Conservation (phyloP, 1,140 invertebrate genomes). For the Cecropterus lyciades region DNA sequence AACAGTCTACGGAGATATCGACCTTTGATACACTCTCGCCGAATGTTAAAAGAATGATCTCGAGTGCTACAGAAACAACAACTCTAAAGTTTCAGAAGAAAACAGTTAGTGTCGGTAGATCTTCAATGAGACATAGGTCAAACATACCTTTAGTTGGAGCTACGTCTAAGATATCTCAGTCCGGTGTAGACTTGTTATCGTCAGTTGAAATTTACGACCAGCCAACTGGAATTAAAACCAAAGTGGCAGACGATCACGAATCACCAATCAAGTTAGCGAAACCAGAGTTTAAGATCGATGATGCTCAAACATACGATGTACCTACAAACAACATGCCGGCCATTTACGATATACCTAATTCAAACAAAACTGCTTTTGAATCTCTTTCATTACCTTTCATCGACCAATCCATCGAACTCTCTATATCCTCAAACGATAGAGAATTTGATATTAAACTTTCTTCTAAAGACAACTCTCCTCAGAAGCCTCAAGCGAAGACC, state of each 20-base stretch:
- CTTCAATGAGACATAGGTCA: slow-evolving; percentile 67
- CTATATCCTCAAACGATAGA: slow-evolving; percentile 77
- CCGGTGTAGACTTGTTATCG: slow-evolving; percentile 77
- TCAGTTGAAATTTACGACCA: slow-evolving; percentile 81
- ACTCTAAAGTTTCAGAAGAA: slow-evolving; percentile 79
- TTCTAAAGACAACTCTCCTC: slow-evolving; percentile 67
- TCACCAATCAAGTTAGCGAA: slow-evolving; percentile 54
- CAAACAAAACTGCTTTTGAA: slow-evolving; percentile 75
- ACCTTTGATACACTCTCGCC: slow-evolving; percentile 84
- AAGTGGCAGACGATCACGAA: slow-evolving; percentile 50
- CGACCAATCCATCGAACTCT: slow-evolving; percentile 77
- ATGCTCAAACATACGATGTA: slow-evolving; percentile 72
- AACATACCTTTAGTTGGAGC: slow-evolving; percentile 81
- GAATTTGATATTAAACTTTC: slow-evolving; percentile 78
- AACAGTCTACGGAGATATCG: slow-evolving; percentile 55
- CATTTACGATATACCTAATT: slow-evolving; percentile 76
- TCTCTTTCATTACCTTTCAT: slow-evolving; percentile 75
- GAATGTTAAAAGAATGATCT: slow-evolving; percentile 85
- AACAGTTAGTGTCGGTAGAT: slow-evolving; percentile 65
- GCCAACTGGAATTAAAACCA: slow-evolving; percentile 60
- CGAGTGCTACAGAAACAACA: slow-evolving; percentile 81
- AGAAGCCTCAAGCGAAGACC: slow-evolving; percentile 56
- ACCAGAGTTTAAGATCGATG: slow-evolving; percentile 69
- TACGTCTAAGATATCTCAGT: slow-evolving; percentile 82
- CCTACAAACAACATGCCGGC: slow-evolving; percentile 60